Evolutionary conservation across 2,113 vertebrate species (phyloP).

Genomic region (Oreochromis spilurus): DNA sequence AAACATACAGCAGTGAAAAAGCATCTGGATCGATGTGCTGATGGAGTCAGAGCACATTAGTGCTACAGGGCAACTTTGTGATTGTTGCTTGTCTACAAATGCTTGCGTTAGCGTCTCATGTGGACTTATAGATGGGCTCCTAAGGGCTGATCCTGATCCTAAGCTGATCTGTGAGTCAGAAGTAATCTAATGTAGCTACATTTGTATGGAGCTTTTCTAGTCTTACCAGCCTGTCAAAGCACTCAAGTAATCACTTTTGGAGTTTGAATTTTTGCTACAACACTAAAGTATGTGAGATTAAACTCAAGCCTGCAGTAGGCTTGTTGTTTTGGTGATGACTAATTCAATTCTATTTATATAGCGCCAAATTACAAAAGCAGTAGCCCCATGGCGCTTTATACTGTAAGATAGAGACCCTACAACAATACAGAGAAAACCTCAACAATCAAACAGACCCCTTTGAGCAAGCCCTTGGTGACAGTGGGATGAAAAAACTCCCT

Average conservation of each 20-base stretch:
- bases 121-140: not conserved
- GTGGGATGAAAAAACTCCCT: not conserved
- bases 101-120: not conserved
- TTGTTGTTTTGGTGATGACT: not conserved
- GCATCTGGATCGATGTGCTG: not conserved
- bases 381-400: not conserved
- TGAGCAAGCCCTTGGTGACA: not conserved
- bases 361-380: not conserved
- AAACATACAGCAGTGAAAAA: not conserved
- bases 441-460: not conserved
- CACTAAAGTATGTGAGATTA: not conserved
- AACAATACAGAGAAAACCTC: not conserved
- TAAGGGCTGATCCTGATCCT: not conserved
- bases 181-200: not conserved
- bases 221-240: not conserved
- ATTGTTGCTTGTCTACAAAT: constrained; percentile 10
- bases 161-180: not conserved
- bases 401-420: not conserved
- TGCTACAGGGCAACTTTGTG: not conserved
- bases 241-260: not conserved
- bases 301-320: not conserved
- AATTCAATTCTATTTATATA: not conserved
- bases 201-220: not conserved
- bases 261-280: not conserved
- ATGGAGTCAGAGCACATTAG: not conserved